A percentile compares a stretch with the other conserved stretches of the same genome.
phyloP scores from a whole-genome alignment of 1,140 invertebrate species.

The Archivesica marissinica region DNA sequence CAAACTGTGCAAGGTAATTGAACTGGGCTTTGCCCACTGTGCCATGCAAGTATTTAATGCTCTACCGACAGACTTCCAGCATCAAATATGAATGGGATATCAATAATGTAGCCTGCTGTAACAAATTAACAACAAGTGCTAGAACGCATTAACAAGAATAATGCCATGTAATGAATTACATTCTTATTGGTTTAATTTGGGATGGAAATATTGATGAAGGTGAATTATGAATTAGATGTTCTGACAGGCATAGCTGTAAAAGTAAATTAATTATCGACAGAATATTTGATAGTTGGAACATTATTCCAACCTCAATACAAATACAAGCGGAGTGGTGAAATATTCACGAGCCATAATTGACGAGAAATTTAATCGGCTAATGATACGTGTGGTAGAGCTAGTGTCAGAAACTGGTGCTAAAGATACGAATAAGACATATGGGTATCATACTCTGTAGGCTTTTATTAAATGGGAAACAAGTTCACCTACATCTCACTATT shows the following conservation, averaged over 20 bases:
- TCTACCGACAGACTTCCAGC: no score
- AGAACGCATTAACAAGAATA: not conserved
- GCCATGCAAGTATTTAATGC: not conserved
- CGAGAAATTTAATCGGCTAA: no score
- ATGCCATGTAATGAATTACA: not conserved
- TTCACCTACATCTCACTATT: no score
- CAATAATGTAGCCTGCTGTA: not conserved
- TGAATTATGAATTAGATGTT: conserved; percentile 8
- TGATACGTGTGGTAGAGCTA: no score
- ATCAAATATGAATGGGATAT: conserved; percentile 3
- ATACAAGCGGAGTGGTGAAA: not conserved
- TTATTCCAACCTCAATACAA: not conserved
- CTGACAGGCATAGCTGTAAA: not conserved
- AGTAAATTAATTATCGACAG: conserved; percentile 9
- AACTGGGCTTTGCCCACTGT: no score
- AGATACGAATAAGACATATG: no score
- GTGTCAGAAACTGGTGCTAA: no score
- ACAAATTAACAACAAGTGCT: not conserved
- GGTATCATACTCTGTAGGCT: no score
- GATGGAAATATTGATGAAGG: not conserved
- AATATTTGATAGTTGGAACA: no score
- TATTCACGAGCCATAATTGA: conserved; percentile 5
- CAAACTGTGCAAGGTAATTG: not conserved
- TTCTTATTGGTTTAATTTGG: not conserved
- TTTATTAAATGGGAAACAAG: no score